phyloP scores from a whole-genome alignment of 1,140 invertebrate species.

The Himalopsyche phryganea region DNA sequence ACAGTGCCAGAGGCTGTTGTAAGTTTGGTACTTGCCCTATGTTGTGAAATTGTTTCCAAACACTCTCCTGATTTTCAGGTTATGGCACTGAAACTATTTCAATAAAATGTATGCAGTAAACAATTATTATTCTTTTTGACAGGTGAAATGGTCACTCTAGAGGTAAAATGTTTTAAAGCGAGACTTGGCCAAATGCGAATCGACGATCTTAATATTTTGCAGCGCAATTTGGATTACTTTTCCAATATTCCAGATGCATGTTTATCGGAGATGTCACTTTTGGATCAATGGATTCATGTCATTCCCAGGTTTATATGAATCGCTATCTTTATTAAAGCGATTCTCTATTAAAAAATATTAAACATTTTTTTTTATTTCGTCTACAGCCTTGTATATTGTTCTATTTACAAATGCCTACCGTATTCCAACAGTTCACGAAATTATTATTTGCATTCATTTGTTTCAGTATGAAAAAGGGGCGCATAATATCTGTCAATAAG shows the following conservation, averaged over 20 bases:
- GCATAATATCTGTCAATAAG: conserved; percentile 39
- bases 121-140: background rate
- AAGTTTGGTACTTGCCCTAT: too few relatives aligned
- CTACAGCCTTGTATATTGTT: too few relatives aligned
- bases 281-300: conserved; percentile 42
- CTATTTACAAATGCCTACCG: too few relatives aligned
- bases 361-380: too few relatives aligned
- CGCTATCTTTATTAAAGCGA: too few relatives aligned
- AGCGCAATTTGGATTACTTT: background rate
- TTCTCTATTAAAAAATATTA: too few relatives aligned
- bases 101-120: too few relatives aligned
- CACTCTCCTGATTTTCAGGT: too few relatives aligned
- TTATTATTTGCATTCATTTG: conserved; percentile 7
- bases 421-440: too few relatives aligned
- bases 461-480: conserved; percentile 47
- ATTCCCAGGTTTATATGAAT: conserved; percentile 45
- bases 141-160: conserved; percentile 9
- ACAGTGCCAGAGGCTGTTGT: too few relatives aligned
- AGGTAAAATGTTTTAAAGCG: conserved; percentile 15
- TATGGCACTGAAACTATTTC: too few relatives aligned
- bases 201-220: conserved; percentile 8
- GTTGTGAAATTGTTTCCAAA: too few relatives aligned
- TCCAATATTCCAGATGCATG: background rate
- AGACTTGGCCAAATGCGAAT: conserved; percentile 31
- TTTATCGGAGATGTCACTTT: conserved; percentile 29